These are phyloP conservation scores for Sigmodon hispidus DNA, from an alignment of 2,113 vertebrate genomes.

Conservation along the genomic window DNA sequence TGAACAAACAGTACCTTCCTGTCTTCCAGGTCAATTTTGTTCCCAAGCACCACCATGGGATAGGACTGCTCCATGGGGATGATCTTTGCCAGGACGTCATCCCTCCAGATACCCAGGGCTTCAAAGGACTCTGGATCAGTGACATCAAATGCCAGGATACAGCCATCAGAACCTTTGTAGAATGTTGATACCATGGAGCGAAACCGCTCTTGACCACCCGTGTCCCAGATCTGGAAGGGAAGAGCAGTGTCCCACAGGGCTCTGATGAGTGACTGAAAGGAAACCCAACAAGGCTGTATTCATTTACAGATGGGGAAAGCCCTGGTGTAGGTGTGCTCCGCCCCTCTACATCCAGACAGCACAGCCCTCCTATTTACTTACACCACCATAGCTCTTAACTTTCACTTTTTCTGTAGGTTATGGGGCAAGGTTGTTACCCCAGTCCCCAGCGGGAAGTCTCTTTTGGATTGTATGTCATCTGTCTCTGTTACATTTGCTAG, in stretches of 20 bases:
- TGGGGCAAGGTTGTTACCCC: neutral
- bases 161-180: slow-evolving; percentile 89
- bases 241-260: neutral
- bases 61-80: slow-evolving; percentile 82
- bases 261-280: neutral
- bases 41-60: slow-evolving; percentile 89
- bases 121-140: slow-evolving; percentile 88
- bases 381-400: neutral
- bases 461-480: neutral
- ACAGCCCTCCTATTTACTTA: neutral
- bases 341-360: too few species aligned
- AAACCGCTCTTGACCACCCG: slow-evolving; percentile 89
- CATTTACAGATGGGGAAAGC: neutral
- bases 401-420: neutral
- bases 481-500: neutral
- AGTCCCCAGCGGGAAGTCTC: neutral
- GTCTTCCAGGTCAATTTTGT: slow-evolving; percentile 88
- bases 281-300: neutral
- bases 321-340: neutral
- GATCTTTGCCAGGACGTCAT: slow-evolving; percentile 87
- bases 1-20: slow-evolving; percentile 83
- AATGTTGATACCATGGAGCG: slow-evolving; percentile 89
- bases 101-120: slow-evolving; percentile 86
- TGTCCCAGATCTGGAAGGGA: slow-evolving; percentile 89
- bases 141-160: slow-evolving; percentile 88